A percentile compares a stretch with the other conserved stretches of the same genome.
These are phyloP conservation scores for Gymnocypris eckloni DNA, from an alignment of 2,797 vertebrate genomes.

Conservation along the genomic window DNA sequence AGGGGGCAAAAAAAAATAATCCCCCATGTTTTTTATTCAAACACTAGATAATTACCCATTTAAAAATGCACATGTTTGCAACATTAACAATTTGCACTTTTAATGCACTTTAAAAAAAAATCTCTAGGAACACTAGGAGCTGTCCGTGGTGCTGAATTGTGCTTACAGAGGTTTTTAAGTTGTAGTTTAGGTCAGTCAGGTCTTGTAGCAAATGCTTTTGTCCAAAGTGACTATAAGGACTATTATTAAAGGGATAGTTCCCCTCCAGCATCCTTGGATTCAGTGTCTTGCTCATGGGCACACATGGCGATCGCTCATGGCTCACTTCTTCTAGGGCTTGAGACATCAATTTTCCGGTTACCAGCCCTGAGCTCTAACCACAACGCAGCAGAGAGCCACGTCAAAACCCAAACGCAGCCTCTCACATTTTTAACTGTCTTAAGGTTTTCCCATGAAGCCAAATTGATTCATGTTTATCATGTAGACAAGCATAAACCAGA, in stretches of 20 bases:
- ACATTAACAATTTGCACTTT: neutral
- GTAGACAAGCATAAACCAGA: neutral
- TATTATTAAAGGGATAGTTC: neutral
- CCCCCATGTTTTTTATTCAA: neutral
- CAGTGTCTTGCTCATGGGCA: slow-evolving; percentile 1
- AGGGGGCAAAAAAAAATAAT: neutral
- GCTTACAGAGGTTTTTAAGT: neutral
- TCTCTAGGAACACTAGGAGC: neutral
- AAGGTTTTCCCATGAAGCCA: neutral
- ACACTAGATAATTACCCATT: neutral
- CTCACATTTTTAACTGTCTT: neutral
- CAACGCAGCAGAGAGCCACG: neutral
- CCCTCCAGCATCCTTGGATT: neutral
- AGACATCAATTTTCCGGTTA: neutral
- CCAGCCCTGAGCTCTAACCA: neutral
- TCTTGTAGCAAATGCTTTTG: neutral
- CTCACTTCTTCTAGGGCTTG: neutral
- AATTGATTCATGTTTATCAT: neutral
- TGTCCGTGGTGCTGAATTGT: slow-evolving; percentile 14
- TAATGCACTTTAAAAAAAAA: neutral
- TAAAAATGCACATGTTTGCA: neutral
- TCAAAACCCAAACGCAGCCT: neutral
- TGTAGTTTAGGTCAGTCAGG: neutral
- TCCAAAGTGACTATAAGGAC: neutral
- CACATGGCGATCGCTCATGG: neutral